Evolutionary conservation across 2,888 invertebrate species (phyloP), one percentile per base, ranked within the genome.

Genomic region (Merodon equestris): DNA sequence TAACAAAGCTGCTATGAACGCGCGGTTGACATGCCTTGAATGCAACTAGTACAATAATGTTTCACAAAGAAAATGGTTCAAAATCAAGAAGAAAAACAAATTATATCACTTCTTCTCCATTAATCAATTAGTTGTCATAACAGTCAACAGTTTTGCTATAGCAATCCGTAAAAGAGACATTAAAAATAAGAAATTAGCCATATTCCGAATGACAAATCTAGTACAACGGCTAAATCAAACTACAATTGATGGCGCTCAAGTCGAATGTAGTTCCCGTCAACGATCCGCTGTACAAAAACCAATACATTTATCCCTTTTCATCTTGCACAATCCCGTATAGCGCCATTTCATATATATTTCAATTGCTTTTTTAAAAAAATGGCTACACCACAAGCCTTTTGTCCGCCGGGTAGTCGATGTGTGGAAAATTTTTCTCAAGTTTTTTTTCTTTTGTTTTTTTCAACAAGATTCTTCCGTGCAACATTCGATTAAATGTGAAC

Each of bases 301-400:
- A 2, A 54, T 50, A 9, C 3, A n/a, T 36, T 45, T 15, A 19
- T 82, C 76, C 68, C 71, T 1, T n/a, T 74, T 18, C n/a, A 27
- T 10, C 77, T 2, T 61, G 63, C 40, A 48, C 54, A 67, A 63
- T 48, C 72, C 57, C 19, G 18, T 18, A 74, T 72, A 75, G 68
- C 64, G 64, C 75, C 51, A 56, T 40, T 58, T 79, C 79, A 61
- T 34, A 54, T 40, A 66, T 61, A 61, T 54, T 57, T 73, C 68
- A 66, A 72, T 68, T 72, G 90, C 90, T 90, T 91, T 91, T 90
- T 4, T 4, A 27, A 27, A 90, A 91, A 91, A 90, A 91, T 91
- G 91, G 91, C 91, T 91, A 90, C 90, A 90, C 90, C 91, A 90
- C 90, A 91, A 91, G 90, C 91, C 90, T 91, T 91, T 91, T 90